Evolutionary conservation across 2,888 invertebrate genomes (phyloP).

Genomic region (Apamea crenata): DNA sequence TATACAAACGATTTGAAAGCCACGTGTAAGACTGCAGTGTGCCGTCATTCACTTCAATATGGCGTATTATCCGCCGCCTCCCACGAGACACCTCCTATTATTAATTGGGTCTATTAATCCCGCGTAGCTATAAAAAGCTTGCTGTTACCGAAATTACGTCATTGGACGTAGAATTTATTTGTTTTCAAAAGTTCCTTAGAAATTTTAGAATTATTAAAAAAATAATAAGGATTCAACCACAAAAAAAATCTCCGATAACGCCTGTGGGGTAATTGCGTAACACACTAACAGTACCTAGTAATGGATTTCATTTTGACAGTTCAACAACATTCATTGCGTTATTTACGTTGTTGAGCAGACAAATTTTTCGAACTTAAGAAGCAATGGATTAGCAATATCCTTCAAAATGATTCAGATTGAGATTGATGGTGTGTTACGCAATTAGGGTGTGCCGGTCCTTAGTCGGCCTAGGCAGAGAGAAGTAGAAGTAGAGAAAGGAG

Average conservation of each 20-base stretch:
- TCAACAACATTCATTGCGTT: no score
- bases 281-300: no score
- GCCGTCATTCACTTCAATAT: slow-evolving; percentile 18
- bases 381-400: no score
- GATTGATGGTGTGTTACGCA: no score
- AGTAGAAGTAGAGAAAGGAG: neutral
- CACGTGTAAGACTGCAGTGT: slow-evolving; percentile 24
- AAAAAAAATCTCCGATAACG: neutral
- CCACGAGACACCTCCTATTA: slow-evolving; percentile 22
- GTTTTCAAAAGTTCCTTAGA: no score
- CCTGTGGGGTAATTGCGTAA: no score
- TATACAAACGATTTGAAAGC: slow-evolving; percentile 36
- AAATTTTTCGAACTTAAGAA: no score
- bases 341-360: no score
- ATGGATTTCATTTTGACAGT: no score
- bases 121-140: slow-evolving; percentile 7
- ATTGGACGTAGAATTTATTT: neutral
- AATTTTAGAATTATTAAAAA: neutral
- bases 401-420: no score
- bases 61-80: neutral
- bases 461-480: neutral
- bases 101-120: slow-evolving; percentile 28
- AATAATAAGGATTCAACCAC: neutral
- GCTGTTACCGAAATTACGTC: neutral
- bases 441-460: no score